A percentile compares a stretch with the other conserved stretches of the same genome.
Evolutionary conservation across 2,797 vertebrate species (phyloP).

Genomic region (Naso thynnoides): DNA sequence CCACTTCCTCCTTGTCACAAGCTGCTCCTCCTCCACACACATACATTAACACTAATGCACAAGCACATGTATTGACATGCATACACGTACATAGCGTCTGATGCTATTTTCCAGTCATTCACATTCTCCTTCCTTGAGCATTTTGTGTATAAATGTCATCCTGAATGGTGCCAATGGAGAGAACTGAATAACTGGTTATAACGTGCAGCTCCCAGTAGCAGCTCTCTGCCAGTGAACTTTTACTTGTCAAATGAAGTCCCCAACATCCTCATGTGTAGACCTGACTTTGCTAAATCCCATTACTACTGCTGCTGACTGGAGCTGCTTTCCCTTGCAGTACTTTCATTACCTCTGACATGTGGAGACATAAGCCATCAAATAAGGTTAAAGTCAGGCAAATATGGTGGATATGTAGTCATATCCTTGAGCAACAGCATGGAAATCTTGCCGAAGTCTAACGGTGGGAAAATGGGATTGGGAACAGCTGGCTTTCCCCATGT

Average conservation of each 20-base stretch:
- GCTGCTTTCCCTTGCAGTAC: slow-evolving; percentile 72
- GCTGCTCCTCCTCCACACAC: slow-evolving; percentile 22
- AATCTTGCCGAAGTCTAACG: slow-evolving; percentile 76
- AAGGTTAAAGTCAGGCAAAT: slow-evolving; percentile 81
- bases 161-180: slow-evolving; percentile 13
- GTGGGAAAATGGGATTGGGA: slow-evolving; percentile 71
- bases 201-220: slow-evolving; percentile 11
- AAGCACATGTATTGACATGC: slow-evolving; percentile 9
- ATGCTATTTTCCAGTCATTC: slow-evolving; percentile 6
- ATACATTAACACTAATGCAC: slow-evolving; percentile 22
- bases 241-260: slow-evolving; percentile 48
- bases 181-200: slow-evolving; percentile 18
- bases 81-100: slow-evolving; percentile 3
- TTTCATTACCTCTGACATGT: slow-evolving; percentile 84
- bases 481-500: slow-evolving; percentile 68
- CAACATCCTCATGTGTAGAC: slow-evolving; percentile 53
- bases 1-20: slow-evolving; percentile 19
- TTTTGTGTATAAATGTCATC: slow-evolving; percentile 18
- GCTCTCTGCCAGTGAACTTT: slow-evolving; percentile 48
- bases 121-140: slow-evolving; percentile 5
- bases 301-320: slow-evolving; percentile 74
- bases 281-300: slow-evolving; percentile 70
- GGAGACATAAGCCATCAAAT: slow-evolving; percentile 82
- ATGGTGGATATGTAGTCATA: slow-evolving; percentile 70
- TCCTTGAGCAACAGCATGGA: slow-evolving; percentile 74